Base-by-base conservation (phyloP, 2,797 vertebrate species). In the Spheniscus humboldti region DNA sequence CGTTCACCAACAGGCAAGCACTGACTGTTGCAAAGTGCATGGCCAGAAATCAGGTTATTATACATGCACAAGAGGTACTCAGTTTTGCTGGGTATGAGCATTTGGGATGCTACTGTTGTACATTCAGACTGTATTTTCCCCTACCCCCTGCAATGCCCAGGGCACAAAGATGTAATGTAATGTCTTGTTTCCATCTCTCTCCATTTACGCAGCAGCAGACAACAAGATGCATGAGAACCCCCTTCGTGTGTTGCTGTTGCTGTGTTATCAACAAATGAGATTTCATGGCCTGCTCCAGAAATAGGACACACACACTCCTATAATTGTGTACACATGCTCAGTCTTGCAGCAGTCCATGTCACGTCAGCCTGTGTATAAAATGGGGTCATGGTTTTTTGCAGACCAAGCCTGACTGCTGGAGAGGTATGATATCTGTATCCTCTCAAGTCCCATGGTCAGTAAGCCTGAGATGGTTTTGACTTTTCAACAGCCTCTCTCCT, bases 211-310 rank as follows among this genome's bases (percentile, higher is more conserved):
- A 56, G 47, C 33, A 66, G 45, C 66, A 37, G 60, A 41, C 22
- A 64, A 31, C n/a, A 74, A 63, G 60, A 63, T 48, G 63, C 31
- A 18, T 19, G 78, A 85, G 50, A 88, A 62, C 18, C 19, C 41
- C 1, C 2, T 63, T 77, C 0, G 0, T 69, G 37, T 50, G 18
- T 68, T 91, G 50, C 39, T 68, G 5, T 63, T 68, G 23, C n/a
- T 85, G 17, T 69, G 25, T 74, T 74, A 45, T 31, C 5, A 6
- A 50, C 28, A 80, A 71, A n/a, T 37, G 31, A 84, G n/a, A 74
- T 90, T 73, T 66, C 68, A 31, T 17, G 9, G 13, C 35, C 35
- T 71, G 28, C 24, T 91, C 35, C 72, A 74, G 72, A 77, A 89
- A 43, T 7, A 18, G 63, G 45, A 52, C 57, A 45, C 15, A 5